A percentile compares a stretch with the other conserved stretches of the same genome.
phyloP scores from a whole-genome alignment of 2,797 vertebrate genomes.

The Lates japonicus region DNA sequence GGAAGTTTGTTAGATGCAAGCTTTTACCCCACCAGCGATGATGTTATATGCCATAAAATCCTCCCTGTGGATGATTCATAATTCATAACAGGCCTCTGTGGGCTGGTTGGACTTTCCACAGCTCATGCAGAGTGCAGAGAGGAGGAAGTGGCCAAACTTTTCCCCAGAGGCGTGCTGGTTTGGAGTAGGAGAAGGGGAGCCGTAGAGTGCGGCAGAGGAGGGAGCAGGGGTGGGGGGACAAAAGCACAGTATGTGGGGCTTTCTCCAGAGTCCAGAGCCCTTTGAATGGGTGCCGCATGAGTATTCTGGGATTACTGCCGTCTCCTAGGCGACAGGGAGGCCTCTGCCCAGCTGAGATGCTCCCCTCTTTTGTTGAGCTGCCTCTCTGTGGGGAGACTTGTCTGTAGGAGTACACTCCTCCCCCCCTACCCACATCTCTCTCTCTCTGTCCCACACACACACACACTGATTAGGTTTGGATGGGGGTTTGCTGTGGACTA shows the following conservation, averaged over 20 bases:
- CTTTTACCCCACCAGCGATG: conserved; percentile 21
- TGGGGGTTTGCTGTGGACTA: conserved; percentile 64
- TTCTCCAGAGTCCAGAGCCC: conserved; percentile 80
- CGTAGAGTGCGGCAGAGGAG: conserved; percentile 30
- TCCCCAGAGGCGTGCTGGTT: conserved; percentile 70
- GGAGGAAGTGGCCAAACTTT: conserved; percentile 76
- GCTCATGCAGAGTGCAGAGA: conserved; percentile 47
- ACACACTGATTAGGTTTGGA: conserved; percentile 71
- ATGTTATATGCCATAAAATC: conserved; percentile 43
- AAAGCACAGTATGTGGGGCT: conserved; percentile 88
- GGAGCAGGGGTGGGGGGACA: conserved; percentile 74
- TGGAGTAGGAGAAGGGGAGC: conserved; percentile 67
- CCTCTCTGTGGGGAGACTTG: conserved; percentile 82
- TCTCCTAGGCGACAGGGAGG: conserved; percentile 83
- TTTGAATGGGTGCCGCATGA: conserved; percentile 86
- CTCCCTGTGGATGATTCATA: conserved; percentile 59
- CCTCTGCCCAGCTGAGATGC: conserved; percentile 88
- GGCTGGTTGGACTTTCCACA: conserved; percentile 64
- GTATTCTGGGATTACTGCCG: conserved; percentile 87
- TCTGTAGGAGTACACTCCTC: conserved; percentile 74
- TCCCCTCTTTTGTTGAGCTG: conserved; percentile 86
- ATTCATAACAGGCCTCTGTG: conserved; percentile 62
- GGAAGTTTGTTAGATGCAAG: conserved; percentile 3
- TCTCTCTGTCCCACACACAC: conserved; percentile 36
- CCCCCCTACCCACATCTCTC: conserved; percentile 6